phyloP scores from a whole-genome alignment of 2,797 vertebrate species.

The Phrynocephalus forsythii region DNA sequence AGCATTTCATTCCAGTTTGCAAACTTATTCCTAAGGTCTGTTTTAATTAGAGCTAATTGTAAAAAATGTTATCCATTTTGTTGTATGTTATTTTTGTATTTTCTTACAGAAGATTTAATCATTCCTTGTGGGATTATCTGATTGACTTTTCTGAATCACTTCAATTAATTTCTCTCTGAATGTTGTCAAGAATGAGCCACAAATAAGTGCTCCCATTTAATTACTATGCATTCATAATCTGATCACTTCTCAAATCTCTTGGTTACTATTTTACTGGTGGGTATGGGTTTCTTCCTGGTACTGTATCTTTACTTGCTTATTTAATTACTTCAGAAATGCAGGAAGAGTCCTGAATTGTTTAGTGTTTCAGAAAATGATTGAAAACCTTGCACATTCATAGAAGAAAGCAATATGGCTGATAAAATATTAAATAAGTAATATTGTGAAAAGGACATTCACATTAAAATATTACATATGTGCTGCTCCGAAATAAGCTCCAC shows the following conservation, averaged over 20 bases:
- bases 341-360: too few relatives aligned
- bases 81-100: neutral
- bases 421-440: too few relatives aligned
- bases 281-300: neutral
- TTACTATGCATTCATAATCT: constrained; percentile 32
- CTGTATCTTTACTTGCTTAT: too few relatives aligned
- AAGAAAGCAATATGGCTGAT: too few relatives aligned
- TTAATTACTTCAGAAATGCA: too few relatives aligned
- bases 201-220: constrained; percentile 5
- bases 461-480: too few relatives aligned
- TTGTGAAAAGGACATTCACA: too few relatives aligned
- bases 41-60: constrained; percentile 44
- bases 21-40: neutral
- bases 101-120: constrained; percentile 21
- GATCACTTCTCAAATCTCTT: constrained; percentile 21
- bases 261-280: constrained; percentile 3
- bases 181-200: constrained; percentile 14
- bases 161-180: constrained; percentile 35
- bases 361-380: too few relatives aligned
- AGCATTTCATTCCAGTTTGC: constrained; percentile 46
- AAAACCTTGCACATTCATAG: too few relatives aligned
- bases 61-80: constrained; percentile 30
- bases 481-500: too few relatives aligned
- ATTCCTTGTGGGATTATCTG: neutral
- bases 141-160: neutral